Evolutionary conservation across 2,888 invertebrate genomes (phyloP).

Genomic region (Schizaphis graminum): DNA sequence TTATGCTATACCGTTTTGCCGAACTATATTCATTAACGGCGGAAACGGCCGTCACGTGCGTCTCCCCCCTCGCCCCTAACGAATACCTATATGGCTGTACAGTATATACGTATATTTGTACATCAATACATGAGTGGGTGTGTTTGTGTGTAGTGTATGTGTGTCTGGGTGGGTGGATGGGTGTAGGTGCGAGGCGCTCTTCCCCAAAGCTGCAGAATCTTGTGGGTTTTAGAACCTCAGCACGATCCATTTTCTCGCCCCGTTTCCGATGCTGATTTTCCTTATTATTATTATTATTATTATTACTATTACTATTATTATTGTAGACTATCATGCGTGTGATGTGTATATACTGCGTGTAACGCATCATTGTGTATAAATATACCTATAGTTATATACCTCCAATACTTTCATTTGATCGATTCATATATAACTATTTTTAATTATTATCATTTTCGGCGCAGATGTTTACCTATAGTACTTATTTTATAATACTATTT

Average conservation of each 20-base stretch:
- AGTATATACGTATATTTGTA: neutral
- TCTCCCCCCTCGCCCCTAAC: neutral
- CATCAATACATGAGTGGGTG: neutral
- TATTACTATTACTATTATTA: neutral
- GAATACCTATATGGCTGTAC: neutral
- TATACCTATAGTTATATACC: neutral
- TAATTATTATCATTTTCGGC: neutral
- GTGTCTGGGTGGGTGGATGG: neutral
- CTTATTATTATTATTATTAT: neutral
- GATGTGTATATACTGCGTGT: neutral
- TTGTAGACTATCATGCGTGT: neutral
- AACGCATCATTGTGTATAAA: no score
- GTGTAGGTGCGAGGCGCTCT: neutral
- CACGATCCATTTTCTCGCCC: constrained; percentile 29
- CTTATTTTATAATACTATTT: neutral
- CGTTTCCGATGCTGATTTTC: constrained; percentile 35
- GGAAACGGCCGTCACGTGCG: constrained; percentile 54
- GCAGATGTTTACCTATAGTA: neutral
- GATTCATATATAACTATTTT: neutral
- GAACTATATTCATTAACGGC: constrained; percentile 57
- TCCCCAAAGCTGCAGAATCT: constrained; percentile 4
- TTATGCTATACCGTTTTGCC: constrained; percentile 40
- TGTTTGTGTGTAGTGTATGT: neutral
- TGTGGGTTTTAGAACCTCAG: constrained; percentile 11
- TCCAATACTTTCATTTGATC: neutral